Base-by-base conservation (phyloP, 2,888 invertebrate genomes). In the Ennomos quercinarius region DNA sequence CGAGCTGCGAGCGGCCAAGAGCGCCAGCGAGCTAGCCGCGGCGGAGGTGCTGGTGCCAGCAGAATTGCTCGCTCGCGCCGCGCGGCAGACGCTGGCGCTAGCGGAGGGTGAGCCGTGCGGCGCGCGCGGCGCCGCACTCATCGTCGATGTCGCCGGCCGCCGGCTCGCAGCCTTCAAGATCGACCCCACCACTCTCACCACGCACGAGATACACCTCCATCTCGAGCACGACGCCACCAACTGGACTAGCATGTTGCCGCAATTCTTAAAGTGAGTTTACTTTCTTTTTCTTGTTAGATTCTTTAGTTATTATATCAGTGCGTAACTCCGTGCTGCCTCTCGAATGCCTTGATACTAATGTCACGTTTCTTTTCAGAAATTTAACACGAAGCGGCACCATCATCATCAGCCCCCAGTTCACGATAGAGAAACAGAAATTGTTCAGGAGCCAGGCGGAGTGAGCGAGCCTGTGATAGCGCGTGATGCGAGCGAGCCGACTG, bases 41-140 rank as follows among this genome's bases (percentile, higher is more conserved):
- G 97, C 96, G 17, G 97, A 98, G 89, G 97, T 98, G 57, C 93
- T 97, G 68, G 93, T 98, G 71, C 98, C 98, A 39, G 95, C 96
- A 52, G 96, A 97, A 83, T 94, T 98, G 66, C 94, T 97, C 57
- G 95, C 95, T 68, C 93, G 96, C 68, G 96, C 98, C 63, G 95
- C 98, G 46, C 93, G 95, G 66, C 96, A 97, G 82, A 95, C 97
- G 63, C 93, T 98, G 52, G 94, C 95, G 55, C 95, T 97, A 93
- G 97, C 98, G 1, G 97, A 97, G 82, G 95, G 95, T 51, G 98
- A 98, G 87, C 98, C 98, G 12, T 98, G 97, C 89, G 98, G 98
- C 50, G 94, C 98, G 48, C 93, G 97, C 70, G 98, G 98, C 40
- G 97, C 97, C 78, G 96, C 96, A n/a, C 93, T 98, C 67, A 96